Percentiles rank a stretch among this genome's conserved stretches.
Evolutionary conservation across 2,113 vertebrate genomes (phyloP).

Genomic region (Paratilapia polleni): DNA sequence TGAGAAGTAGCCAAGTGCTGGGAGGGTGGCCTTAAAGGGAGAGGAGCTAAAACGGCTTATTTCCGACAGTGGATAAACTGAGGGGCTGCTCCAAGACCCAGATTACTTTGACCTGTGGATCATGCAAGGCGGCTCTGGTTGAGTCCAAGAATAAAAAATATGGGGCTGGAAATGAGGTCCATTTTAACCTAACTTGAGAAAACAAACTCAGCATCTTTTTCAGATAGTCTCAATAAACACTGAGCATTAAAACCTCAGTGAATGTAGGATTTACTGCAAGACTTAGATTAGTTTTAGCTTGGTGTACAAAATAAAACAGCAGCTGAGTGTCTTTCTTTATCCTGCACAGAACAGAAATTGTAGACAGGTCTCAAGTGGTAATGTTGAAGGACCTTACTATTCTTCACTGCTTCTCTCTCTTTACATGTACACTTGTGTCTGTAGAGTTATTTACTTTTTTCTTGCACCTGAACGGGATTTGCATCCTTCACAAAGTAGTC

Average conservation of each 20-base stretch:
- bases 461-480: constrained; percentile 10
- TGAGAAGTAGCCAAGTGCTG: background rate
- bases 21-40: background rate
- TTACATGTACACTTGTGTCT: background rate
- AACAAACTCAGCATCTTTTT: background rate
- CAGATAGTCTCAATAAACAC: background rate
- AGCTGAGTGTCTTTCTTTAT: no score
- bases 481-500: constrained; percentile 16
- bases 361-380: background rate
- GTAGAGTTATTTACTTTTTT: background rate
- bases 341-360: background rate
- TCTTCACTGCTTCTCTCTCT: background rate
- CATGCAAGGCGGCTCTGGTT: background rate
- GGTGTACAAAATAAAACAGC: background rate
- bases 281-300: background rate
- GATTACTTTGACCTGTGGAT: background rate
- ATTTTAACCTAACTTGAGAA: background rate
- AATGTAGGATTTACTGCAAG: background rate
- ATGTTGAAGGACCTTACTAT: background rate
- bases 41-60: background rate
- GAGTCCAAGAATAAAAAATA: background rate
- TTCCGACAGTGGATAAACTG: background rate
- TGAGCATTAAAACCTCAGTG: background rate
- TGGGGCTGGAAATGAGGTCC: background rate
- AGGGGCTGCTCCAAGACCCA: background rate